These are phyloP conservation scores for Bubo bubo DNA, from an alignment of 2,113 vertebrate species.

Conservation along the genomic window DNA sequence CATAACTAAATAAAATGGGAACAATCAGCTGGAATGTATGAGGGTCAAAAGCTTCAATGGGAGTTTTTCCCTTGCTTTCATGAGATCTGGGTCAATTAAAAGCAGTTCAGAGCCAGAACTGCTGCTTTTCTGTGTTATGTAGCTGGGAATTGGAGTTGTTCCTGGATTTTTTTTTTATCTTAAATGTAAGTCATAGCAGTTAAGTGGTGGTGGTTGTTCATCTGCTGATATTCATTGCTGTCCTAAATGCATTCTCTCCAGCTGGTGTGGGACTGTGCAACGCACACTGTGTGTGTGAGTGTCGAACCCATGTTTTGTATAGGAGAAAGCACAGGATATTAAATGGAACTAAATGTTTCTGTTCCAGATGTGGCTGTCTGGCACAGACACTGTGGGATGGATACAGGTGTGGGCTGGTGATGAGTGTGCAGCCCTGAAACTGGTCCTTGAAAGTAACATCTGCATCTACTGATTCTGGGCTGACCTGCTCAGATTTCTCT, in stretches of 20 bases:
- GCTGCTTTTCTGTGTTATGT: not conserved
- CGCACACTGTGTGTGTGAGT: not conserved
- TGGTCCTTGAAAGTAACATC: not conserved
- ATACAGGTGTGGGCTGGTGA: not conserved
- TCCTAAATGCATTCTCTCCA: not conserved
- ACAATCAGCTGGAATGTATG: not conserved
- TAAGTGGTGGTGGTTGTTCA: not conserved
- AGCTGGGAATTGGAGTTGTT: slow-evolving; percentile 1
- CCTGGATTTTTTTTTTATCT: not conserved
- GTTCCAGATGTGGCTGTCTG: not conserved
- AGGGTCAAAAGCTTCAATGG: not conserved
- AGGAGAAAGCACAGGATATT: not conserved
- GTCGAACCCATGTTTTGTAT: not conserved
- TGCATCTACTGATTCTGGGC: not conserved
- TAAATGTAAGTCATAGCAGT: not conserved
- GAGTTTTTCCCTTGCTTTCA: not conserved
- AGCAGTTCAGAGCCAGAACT: not conserved
- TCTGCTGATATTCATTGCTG: not conserved
- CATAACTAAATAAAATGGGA: not conserved
- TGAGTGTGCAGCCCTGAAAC: not conserved
- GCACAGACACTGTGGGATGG: not conserved
- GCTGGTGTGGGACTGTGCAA: not conserved
- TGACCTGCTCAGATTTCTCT: not conserved
- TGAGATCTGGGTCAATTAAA: not conserved
- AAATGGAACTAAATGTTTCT: not conserved